Evolutionary conservation across 2,888 invertebrate genomes (phyloP).

Genomic region (Tetranychus truncatus): DNA sequence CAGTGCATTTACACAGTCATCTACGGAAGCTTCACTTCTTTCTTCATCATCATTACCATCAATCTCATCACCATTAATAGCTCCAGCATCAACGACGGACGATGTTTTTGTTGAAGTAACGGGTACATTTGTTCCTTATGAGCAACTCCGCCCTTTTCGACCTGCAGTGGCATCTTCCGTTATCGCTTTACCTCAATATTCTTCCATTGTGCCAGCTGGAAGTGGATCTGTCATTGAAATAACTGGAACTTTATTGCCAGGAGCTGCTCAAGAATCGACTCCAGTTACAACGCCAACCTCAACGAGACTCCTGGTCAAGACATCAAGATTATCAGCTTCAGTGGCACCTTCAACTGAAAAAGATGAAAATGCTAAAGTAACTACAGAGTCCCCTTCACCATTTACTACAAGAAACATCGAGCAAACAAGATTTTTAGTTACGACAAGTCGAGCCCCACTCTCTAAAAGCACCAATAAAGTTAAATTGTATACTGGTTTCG

Average conservation of each 20-base stretch:
- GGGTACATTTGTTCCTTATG: conserved; percentile 19
- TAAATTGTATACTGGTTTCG: not conserved
- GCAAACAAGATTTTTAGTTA: not conserved
- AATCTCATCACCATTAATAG: not conserved
- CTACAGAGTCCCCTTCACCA: not conserved
- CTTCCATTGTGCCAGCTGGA: not conserved
- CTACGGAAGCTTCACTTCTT: too few relatives aligned
- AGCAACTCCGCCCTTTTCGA: conserved; percentile 11
- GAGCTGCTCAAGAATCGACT: conserved; percentile 1
- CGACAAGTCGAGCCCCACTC: not conserved
- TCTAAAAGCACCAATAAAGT: not conserved
- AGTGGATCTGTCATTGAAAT: conserved; percentile 16
- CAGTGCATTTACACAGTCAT: not conserved
- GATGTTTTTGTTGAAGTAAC: conserved; percentile 17
- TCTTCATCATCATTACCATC: not conserved
- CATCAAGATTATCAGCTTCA: not conserved
- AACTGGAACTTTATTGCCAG: conserved; percentile 19
- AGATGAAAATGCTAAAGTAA: not conserved
- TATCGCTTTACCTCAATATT: conserved; percentile 11
- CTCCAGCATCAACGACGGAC: not conserved
- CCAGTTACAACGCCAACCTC: not conserved
- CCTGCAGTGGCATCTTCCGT: not conserved
- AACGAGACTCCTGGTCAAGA: not conserved
- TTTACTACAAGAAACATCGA: not conserved
- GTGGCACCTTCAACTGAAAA: not conserved